phyloP scores from a whole-genome alignment of 1,140 invertebrate species.

The Apis laboriosa region DNA sequence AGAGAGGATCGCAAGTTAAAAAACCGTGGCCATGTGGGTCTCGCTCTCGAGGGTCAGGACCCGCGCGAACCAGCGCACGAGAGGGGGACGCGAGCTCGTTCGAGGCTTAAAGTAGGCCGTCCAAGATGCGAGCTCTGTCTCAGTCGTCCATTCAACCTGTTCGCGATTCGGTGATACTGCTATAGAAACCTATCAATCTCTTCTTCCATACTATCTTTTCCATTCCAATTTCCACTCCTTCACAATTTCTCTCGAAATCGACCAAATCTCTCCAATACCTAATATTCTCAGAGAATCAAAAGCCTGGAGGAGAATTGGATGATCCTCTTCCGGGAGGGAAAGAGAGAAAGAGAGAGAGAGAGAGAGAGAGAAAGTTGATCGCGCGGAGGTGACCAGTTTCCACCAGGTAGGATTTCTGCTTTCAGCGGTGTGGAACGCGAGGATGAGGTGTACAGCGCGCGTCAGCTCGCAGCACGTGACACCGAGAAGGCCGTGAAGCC shows the following conservation, averaged over 20 bases:
- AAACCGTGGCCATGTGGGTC: constrained; percentile 40
- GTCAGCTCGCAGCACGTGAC: constrained; percentile 82
- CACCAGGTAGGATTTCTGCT: constrained; percentile 73
- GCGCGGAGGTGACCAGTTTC: background rate
- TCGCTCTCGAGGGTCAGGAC: constrained; percentile 34
- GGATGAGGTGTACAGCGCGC: constrained; percentile 91
- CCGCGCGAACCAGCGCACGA: background rate
- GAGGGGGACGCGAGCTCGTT: background rate
- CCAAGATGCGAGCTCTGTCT: background rate
- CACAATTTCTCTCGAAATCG: no score
- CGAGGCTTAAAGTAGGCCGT: constrained; percentile 21
- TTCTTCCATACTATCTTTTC: no score
- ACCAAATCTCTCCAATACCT: no score
- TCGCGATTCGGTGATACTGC: background rate
- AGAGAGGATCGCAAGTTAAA: background rate
- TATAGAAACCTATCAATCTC: no score
- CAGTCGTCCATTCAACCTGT: background rate
- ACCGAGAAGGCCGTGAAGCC: constrained; percentile 43
- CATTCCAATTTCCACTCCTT: no score
- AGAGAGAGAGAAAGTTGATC: background rate
- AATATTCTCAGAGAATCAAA: no score
- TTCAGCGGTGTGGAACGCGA: constrained; percentile 93
- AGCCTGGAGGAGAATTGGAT: no score
- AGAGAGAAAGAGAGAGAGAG: background rate
- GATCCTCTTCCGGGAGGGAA: background rate